phyloP scores from a whole-genome alignment of 2,888 invertebrate genomes.

The Orthosia incerta region DNA sequence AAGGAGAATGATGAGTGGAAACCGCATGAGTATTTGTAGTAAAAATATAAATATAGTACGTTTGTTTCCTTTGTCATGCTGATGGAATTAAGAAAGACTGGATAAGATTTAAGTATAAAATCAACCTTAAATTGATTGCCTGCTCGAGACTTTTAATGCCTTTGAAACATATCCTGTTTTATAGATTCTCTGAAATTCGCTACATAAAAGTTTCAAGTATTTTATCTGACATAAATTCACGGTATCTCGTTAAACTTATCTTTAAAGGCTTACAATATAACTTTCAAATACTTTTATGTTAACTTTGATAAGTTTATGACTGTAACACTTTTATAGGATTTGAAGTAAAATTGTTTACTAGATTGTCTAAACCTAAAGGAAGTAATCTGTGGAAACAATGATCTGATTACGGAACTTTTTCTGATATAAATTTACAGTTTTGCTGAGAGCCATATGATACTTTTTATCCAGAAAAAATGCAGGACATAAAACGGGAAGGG shows the following conservation, averaged over 20 bases:
- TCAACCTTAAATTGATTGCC: background rate
- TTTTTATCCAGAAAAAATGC: too few species aligned
- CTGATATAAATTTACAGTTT: too few species aligned
- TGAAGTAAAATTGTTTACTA: too few species aligned
- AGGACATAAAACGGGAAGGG: too few species aligned
- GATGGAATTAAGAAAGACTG: background rate
- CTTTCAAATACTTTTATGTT: background rate
- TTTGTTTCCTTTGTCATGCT: background rate
- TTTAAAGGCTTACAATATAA: background rate
- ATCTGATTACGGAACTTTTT: too few species aligned
- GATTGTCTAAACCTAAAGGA: too few species aligned
- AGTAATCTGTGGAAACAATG: too few species aligned
- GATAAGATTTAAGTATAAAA: background rate
- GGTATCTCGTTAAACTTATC: constrained; percentile 17
- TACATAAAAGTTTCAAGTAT: constrained; percentile 15
- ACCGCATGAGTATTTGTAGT: too few species aligned
- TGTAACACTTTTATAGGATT: background rate
- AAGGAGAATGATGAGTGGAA: too few species aligned
- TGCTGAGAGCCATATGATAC: too few species aligned
- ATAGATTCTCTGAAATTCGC: constrained; percentile 1
- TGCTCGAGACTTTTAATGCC: constrained; percentile 2
- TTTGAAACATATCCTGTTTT: background rate
- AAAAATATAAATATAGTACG: too few species aligned
- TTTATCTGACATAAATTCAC: constrained; percentile 14
- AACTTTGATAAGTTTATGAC: background rate